Base-by-base conservation (phyloP, 2,113 vertebrate species). In the Porphyrio hochstetteri region DNA sequence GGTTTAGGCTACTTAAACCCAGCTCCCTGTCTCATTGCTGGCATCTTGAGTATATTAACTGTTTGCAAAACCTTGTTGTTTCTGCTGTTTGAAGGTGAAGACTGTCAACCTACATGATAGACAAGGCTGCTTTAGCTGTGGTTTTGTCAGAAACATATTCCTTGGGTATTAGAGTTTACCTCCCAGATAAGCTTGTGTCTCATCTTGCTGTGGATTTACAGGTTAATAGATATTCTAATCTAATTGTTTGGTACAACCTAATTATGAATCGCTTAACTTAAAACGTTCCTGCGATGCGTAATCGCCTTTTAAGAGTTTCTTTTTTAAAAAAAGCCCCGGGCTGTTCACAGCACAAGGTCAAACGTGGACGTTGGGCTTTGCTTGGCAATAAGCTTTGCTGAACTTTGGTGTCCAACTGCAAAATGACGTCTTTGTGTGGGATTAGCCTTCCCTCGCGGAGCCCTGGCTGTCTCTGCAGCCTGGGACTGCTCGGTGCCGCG, bases 301-400 rank as follows among this genome's bases (percentile, higher is more conserved):
- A 77, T 94, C 27, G 6, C 44, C 46, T 86, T 76, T 69, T 53
- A 48, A 75, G 33, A 48, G 67, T 83, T 76, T 75, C 61, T 59
- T 71, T 86, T 76, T 75, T 15, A 42, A 42, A 44, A 44, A 46
- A 18, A 46, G 19, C 17, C 24, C 15, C 1, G 0, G 4, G 13
- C 40, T 87, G 25, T 85, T 95, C 33, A 19, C 21, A 13, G 72
- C 79, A 59, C 63, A 67, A 90, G 87, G 85, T 77, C 83, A 91
- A 25, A 69, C 0, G 1, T 3, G 3, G 86, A 36, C 65, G 0
- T 80, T 85, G 27, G 17, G 75, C 82, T 97, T 75, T 81, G 44
- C 93, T 88, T 86, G 64, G 94, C 82, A 92, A 70, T 90, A 67
- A 88, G 74, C 79, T 95, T 53, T 92, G 64, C 91, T 87, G 65